These are phyloP conservation scores for Oenanthe melanoleuca DNA, from an alignment of 2,113 vertebrate species.

Conservation along the genomic window DNA sequence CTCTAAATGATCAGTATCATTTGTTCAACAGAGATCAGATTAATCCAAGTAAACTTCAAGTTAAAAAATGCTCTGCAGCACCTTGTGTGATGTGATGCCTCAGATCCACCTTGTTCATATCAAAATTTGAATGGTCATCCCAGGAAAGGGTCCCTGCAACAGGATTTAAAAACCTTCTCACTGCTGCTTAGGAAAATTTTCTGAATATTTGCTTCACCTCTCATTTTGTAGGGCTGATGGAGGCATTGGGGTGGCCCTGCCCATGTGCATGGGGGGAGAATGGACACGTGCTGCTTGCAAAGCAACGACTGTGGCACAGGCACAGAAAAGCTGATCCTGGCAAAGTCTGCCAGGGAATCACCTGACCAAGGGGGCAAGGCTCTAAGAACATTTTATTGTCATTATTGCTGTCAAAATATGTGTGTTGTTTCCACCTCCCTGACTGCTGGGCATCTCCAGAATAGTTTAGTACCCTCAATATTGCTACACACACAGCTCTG, in stretches of 20 bases:
- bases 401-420: not conserved
- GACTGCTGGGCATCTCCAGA: not conserved
- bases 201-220: not conserved
- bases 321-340: not conserved
- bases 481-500: not conserved
- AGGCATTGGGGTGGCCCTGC: not conserved
- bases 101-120: not conserved
- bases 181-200: not conserved
- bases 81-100: not conserved
- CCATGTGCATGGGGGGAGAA: accelerated
- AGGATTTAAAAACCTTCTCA: not conserved
- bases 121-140: not conserved
- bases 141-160: not conserved
- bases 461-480: not conserved
- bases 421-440: not conserved
- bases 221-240: not conserved
- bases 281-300: not conserved
- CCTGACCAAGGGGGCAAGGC: not conserved
- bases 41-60: not conserved
- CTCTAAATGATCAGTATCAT: not conserved
- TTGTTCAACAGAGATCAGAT: not conserved
- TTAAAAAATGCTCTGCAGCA: not conserved
- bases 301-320: not conserved
- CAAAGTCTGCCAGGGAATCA: not conserved
- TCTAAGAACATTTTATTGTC: not conserved